Base-by-base conservation (phyloP, 2,888 invertebrate genomes). In the Eupithecia inturbata region DNA sequence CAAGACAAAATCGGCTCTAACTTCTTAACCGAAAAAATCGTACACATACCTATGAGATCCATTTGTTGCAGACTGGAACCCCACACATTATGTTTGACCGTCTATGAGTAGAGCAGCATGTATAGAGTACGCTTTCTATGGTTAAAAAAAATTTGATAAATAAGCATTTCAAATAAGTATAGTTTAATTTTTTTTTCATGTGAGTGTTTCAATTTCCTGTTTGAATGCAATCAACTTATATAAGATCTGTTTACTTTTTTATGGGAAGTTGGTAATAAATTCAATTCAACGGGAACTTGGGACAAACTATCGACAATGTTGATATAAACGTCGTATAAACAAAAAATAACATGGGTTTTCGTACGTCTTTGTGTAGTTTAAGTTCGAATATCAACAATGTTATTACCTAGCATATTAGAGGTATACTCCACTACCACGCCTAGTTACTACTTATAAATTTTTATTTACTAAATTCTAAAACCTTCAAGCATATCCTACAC, bases 401-500 rank as follows among this genome's bases (percentile, higher is more conserved):
- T 12, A 12, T 14, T 26, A 57, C 57, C 53, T 53, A 22, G 53
- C 1, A 53, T 49, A 9, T 4, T 31, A 31, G 31, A 31, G 5
- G 3, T 60, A 60, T 28, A 62, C 19, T 19, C 31, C 19, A 31
- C 62, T 62, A 16, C 31, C 16, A 31, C 62, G 31, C 31, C 28
- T 31, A 28, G 19, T 28, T 28, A 45, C 62, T 31, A 57, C 10
- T 26, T 57, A 57, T 57, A 31, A 28, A 19, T 31, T 62, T 31
- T 19, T 62, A 12, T n/a, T 57, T 12, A 9, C 62, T 62, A 62
- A 16, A 4, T 16, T 62, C 31, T 31, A 7, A 62, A 62, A 31
- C 31, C 31, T 57, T 60, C 60, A 60, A 28, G 60, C 60, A 60
- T 60, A 60, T 28, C 28, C 28, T 60, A 28, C 26, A 60, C 60